Conservation (phyloP, 2,888 invertebrate genomes). For the Xiphydria camelus region DNA sequence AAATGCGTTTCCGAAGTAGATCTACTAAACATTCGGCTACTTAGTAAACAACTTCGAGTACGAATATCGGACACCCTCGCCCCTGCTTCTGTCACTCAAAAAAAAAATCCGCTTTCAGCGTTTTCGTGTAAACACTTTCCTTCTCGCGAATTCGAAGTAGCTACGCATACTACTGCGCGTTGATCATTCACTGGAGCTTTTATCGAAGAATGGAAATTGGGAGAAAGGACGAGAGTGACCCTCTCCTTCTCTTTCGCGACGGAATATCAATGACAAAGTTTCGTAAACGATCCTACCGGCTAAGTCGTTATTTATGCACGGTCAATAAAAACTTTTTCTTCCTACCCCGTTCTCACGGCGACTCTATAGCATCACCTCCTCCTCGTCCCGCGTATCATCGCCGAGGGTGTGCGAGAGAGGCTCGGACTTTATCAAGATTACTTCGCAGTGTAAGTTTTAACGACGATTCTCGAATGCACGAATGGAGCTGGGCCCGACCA, state of each 20-base stretch:
- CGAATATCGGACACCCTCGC: no score
- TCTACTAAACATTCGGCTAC: no score
- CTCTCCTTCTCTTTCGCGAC: not conserved
- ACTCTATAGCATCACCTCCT: no score
- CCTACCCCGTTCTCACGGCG: not conserved
- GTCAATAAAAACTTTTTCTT: constrained; percentile 17
- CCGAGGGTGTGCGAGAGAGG: not conserved
- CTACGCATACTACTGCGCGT: no score
- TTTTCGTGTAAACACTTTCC: no score
- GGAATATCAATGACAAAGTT: constrained; percentile 12
- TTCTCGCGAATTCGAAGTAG: no score
- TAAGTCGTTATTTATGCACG: constrained; percentile 16
- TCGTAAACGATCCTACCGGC: constrained; percentile 7
- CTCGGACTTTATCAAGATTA: constrained; percentile 16
- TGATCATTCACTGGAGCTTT: not conserved
- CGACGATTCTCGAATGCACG: constrained; percentile 4
- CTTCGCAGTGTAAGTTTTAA: constrained; percentile 12
- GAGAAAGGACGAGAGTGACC: not conserved
- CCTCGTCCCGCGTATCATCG: not conserved
- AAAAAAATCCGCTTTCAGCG: no score
- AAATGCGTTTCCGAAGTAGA: no score
- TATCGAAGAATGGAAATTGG: not conserved
- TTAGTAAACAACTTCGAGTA: no score
- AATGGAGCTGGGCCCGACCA: not conserved
- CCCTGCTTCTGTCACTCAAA: no score